Base-by-base conservation (phyloP, 2,888 invertebrate genomes). In the Idaea biselata region DNA sequence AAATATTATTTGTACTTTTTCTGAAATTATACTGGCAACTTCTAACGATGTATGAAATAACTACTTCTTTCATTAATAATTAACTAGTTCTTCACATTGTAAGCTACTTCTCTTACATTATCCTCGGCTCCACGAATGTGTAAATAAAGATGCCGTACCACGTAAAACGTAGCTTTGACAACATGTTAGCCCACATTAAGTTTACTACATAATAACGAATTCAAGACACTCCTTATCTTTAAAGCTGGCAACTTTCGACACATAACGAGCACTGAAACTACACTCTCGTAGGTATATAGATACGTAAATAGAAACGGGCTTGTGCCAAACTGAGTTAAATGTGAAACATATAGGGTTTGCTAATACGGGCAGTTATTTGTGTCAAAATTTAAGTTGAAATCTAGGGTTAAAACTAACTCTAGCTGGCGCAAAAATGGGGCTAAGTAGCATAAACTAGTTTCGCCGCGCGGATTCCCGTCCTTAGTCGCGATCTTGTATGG, bases 101-200 rank as follows among this genome's bases (percentile, higher is more conserved):
- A 25, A 5, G 25, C 25, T 25, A 25, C 25, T 5, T 25, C 5
- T 25, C 5, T 3, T 25, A 25, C 25, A 25, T 25, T 25, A 25
- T 25, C 25, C 25, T 25, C 44, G 2, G 8, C 44, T 1, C 3
- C 14, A 6, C 33, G 8, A 33, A 11, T 33, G 33, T 33, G 14
- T 11, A 11, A 33, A 33, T 33, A 33, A 33, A 44, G 44, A 44
- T 44, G 44, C 44, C 7, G 44, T 44, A 44, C 44, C 8, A 44
- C 11, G 44, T 44, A 44, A 44, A 44, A 44, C 44, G 44, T 44
- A 60, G 58, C 32, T 66, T 62, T 58, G 57, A 63, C 58, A 44
- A 44, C 44, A 44, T 44, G 44, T 44, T 44, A 44, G 18, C 18
- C 56, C 17, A 18, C 18, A 56, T 56, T 56, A 56, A 18, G 18